These are phyloP conservation scores for Hipparchia sbordonii DNA, from an alignment of 2,888 invertebrate species.

Conservation along the genomic window DNA sequence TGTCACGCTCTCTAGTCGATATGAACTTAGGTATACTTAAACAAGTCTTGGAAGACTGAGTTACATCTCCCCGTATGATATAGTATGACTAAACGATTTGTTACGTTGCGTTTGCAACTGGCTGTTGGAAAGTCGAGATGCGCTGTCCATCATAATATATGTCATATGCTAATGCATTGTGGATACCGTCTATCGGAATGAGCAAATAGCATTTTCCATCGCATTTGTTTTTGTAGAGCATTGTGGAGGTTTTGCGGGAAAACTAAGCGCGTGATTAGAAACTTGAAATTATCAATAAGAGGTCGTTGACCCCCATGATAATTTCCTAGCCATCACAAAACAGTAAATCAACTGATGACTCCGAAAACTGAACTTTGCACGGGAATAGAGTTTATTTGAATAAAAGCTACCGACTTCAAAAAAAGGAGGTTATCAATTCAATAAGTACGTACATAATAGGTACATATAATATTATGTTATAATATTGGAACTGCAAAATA, in stretches of 20 bases:
- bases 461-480: too few relatives aligned
- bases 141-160: slow-evolving; percentile 25
- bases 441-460: too few relatives aligned
- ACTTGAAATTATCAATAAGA: too few relatives aligned
- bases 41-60: slow-evolving; percentile 28
- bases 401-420: too few relatives aligned
- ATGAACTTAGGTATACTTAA: slow-evolving; percentile 7
- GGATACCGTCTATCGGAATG: not conserved
- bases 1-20: slow-evolving; percentile 26
- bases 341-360: too few relatives aligned
- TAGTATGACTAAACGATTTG: slow-evolving; percentile 31
- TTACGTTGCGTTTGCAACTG: slow-evolving; percentile 29
- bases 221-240: not conserved
- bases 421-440: too few relatives aligned
- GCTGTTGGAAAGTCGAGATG: slow-evolving; percentile 25
- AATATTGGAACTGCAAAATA: too few relatives aligned
- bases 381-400: too few relatives aligned
- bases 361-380: too few relatives aligned
- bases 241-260: not conserved
- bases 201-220: not conserved
- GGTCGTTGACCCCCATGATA: too few relatives aligned
- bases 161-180: slow-evolving; percentile 15
- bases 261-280: not conserved
- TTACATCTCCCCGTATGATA: slow-evolving; percentile 26
- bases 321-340: too few relatives aligned